Evolutionary conservation across 2,113 vertebrate genomes (phyloP), one percentile per base, ranked within the genome.

Genomic region (Myrmecobius fasciatus): DNA sequence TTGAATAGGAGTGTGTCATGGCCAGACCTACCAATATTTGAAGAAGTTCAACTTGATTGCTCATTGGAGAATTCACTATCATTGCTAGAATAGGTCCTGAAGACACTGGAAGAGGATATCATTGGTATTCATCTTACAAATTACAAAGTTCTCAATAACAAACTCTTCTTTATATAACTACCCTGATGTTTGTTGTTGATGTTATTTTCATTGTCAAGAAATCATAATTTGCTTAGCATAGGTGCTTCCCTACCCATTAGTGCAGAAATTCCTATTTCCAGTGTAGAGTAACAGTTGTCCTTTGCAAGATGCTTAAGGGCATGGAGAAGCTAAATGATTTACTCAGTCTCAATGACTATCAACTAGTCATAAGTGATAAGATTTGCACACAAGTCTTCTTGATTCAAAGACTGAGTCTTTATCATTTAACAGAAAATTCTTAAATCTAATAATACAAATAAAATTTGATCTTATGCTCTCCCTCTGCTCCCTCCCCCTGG

Each of bases 401-500:
- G 22, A 36, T 67, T 90, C 26, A 53, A 20, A 90, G 52, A 31
- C 25, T 92, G 91, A 26, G 3, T 7, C 92, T 94, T 75, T 47
- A 36, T 83, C 20, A 83, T 83, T 83, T 20, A 83, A n/a, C 67
- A 43, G 20, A 96, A 97, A 97, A 93, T 97, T 98, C 97, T 98
- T 98, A 98, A 98, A 98, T 98, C 98, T 98, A 98, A 98, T 98
- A 98, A 98, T 98, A 98, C 97, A 97, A 97, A 97, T 96, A 97
- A n/a, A 1, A 98, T 98, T 98, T 98, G 97, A 98, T 98, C 98
- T 97, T 98, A 97, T 98, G 97, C 97, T 97, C 97, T 90, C 96
- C 92, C 97, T 97, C 96, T 96, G 51, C 53, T 26, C 11, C 92
- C 96, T 97, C 95, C 49, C 49, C 49, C 49, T 51, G n/a, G n/a